phyloP scores from a whole-genome alignment of 2,797 vertebrate species.

The Masticophis lateralis region DNA sequence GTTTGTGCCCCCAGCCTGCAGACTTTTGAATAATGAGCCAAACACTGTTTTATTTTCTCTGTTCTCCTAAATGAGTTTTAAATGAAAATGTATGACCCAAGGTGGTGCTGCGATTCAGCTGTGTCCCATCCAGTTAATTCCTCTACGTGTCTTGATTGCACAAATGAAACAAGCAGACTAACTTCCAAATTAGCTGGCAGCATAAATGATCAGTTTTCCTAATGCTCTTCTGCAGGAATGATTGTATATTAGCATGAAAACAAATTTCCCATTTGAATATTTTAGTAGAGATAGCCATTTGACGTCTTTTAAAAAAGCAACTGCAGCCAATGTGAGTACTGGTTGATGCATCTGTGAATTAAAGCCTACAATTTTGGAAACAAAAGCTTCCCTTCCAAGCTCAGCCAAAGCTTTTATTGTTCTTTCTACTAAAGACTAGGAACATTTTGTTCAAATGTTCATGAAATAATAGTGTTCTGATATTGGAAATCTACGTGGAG shows the following conservation, averaged over 20 bases:
- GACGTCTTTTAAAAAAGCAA: not conserved
- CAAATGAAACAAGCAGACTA: not conserved
- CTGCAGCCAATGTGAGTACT: not conserved
- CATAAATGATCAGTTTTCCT: not conserved
- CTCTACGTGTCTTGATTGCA: not conserved
- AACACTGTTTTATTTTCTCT: not conserved
- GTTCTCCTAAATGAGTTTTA: not conserved
- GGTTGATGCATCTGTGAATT: not conserved
- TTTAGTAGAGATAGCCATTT: not conserved
- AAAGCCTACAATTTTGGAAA: not conserved
- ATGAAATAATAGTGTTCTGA: not conserved
- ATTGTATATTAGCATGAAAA: not conserved
- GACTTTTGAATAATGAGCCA: not conserved
- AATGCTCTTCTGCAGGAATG: not conserved
- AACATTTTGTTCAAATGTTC: not conserved
- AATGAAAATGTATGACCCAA: not conserved
- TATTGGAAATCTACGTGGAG: not conserved
- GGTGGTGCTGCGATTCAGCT: not conserved
- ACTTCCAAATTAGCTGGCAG: not conserved
- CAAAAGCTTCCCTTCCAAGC: not conserved
- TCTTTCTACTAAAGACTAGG: not conserved
- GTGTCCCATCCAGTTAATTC: not conserved
- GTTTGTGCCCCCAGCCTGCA: not conserved
- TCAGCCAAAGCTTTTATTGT: not conserved
- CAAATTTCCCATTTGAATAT: not conserved